Percentiles rank a stretch among this genome's conserved stretches.
These are phyloP conservation scores for Prietella phreatophila DNA, from an alignment of 2,113 vertebrate species.

Conservation along the genomic window DNA sequence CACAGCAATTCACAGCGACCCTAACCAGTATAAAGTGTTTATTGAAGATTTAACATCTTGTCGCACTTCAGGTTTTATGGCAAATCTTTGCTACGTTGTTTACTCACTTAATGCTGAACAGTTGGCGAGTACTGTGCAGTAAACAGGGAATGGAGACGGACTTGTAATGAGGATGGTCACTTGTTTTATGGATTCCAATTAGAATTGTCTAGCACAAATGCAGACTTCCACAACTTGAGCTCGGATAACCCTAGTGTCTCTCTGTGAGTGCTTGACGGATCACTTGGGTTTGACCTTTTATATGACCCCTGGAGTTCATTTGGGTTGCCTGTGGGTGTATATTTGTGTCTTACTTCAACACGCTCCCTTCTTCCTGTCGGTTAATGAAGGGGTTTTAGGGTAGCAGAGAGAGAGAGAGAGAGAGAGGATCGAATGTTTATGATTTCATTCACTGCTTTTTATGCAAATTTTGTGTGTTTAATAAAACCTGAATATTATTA, in stretches of 20 bases:
- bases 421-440: neutral
- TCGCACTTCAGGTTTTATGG: constrained; percentile 13
- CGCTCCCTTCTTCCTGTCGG: neutral
- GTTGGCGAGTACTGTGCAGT: neutral
- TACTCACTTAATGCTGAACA: neutral
- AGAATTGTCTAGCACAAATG: neutral
- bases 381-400: neutral
- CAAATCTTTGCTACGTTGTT: constrained; percentile 12
- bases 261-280: constrained; percentile 20
- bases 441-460: neutral
- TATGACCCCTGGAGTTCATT: constrained; percentile 2
- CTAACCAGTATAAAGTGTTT: neutral
- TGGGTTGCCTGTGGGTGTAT: constrained; percentile 16
- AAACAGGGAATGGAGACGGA: neutral
- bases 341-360: neutral
- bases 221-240: constrained; percentile 33
- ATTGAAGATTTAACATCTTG: constrained; percentile 14
- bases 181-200: constrained; percentile 1
- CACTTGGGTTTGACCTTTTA: neutral
- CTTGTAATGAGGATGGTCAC: constrained; percentile 11
- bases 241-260: neutral
- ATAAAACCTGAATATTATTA: neutral
- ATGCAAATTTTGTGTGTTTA: neutral
- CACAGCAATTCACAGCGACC: too few relatives aligned
- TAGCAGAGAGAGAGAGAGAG: neutral